Evolutionary conservation across 2,113 vertebrate species (phyloP), one percentile per base, ranked within the genome.

Genomic region (Lycocorax pyrrhopterus): DNA sequence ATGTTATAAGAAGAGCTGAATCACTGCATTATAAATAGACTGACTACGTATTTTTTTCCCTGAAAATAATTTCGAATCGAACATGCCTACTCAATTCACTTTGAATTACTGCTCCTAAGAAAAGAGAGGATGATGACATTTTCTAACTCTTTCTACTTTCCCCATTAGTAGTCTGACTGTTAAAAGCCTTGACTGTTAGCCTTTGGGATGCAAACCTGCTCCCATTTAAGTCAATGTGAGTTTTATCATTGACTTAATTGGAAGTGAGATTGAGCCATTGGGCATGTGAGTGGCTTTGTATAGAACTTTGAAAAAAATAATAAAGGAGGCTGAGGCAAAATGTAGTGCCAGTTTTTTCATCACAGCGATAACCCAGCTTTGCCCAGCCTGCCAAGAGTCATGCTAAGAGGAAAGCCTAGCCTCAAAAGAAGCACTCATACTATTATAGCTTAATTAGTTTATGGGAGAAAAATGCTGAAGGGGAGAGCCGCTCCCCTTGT

Each of bases 211-310:
- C 88, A 94, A 96, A 96, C 90, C 64, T 95, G 76, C 82, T 93
- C 79, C 76, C 32, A 71, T 96, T 97, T 95, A 95, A 95, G 94
- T 94, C 92, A 90, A 78, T 75, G 73, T 87, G 79, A 92, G 68
- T 94, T 96, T 96, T 93, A 86, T 84, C 79, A 72, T 75, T 94
- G 85, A 92, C 88, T 97, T 96, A 96, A 95, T 95, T 96, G 90
- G 90, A 96, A 94, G 79, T 81, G 88, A 93, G 85, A 90, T 88
- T 74, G 85, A 96, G 94, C 95, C 79, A 88, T 35, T 90, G 88
- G 93, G 92, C 94, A 90, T 90, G 79, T 84, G 86, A 95, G 35
- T 86, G 79, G 29, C 85, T 96, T 95, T 96, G 73, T 74, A 79
- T 33, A 84, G 91, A 94, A 60, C 66, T 89, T 84, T 49, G 53